phyloP scores from a whole-genome alignment of 1,140 invertebrate genomes.

The Nasonia vitripennis region DNA sequence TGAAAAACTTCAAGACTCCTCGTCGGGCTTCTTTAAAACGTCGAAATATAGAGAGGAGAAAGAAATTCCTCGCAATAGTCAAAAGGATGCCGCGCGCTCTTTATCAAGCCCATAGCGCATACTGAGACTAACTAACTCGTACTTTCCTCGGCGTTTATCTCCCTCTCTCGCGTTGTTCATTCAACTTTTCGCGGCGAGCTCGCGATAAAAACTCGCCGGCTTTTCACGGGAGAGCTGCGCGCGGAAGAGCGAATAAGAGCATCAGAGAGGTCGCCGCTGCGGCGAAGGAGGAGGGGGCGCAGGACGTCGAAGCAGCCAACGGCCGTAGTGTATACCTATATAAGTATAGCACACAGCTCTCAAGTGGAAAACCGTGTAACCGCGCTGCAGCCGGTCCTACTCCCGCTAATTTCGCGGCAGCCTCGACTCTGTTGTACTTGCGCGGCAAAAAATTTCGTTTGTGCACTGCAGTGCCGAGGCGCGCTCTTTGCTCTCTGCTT shows the following conservation, averaged over 20 bases:
- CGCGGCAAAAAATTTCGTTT: not conserved
- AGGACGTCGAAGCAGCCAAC: not conserved
- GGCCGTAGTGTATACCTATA: not conserved
- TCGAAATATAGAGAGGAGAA: no score
- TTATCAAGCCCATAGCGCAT: not conserved
- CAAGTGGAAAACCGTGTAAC: not conserved
- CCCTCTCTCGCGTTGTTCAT: conserved; percentile 31
- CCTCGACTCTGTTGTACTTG: not conserved
- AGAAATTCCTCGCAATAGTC: no score
- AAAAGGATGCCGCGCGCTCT: no score
- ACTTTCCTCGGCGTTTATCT: not conserved
- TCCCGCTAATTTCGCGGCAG: not conserved
- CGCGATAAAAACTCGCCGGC: conserved; percentile 38
- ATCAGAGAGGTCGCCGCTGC: not conserved
- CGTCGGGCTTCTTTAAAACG: no score
- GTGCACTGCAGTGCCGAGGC: not conserved
- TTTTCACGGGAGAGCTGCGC: not conserved
- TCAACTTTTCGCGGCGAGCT: conserved; percentile 46
- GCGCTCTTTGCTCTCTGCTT: not conserved
- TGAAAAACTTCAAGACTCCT: no score
- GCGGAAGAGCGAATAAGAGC: not conserved
- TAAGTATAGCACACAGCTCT: not conserved
- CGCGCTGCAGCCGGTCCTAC: not conserved
- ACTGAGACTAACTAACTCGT: not conserved
- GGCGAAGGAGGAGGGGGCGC: no score